These are phyloP conservation scores for Tyrophagus putrescentiae DNA, from an alignment of 1,140 invertebrate species.

Conservation along the genomic window DNA sequence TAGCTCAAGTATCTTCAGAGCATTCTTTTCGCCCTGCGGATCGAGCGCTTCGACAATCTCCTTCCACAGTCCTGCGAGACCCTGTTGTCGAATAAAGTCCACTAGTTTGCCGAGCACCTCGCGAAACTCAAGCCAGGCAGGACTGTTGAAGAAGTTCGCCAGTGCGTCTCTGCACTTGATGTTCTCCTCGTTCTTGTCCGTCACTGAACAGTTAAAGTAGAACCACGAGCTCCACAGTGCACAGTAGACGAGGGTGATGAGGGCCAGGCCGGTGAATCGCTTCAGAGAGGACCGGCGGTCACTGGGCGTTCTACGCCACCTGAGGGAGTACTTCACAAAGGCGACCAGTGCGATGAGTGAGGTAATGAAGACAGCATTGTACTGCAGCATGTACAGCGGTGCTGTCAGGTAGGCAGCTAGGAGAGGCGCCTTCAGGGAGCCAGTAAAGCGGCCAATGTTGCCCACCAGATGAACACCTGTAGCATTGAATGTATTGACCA, in stretches of 20 bases:
- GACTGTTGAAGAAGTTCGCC: slow-evolving; percentile 74
- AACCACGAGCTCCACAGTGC: slow-evolving; percentile 58
- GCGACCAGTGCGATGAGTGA: slow-evolving; percentile 20
- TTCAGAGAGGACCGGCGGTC: slow-evolving; percentile 36
- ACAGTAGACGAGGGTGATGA: slow-evolving; percentile 50
- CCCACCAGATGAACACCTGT: slow-evolving; percentile 72
- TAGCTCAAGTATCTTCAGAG: slow-evolving; percentile 51
- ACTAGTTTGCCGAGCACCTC: slow-evolving; percentile 57
- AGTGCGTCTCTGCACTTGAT: slow-evolving; percentile 62
- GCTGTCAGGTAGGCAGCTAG: slow-evolving; percentile 46
- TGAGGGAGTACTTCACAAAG: slow-evolving; percentile 43
- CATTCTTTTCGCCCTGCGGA: slow-evolving; percentile 72
- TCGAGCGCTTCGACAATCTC: slow-evolving; percentile 67
- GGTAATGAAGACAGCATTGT: slow-evolving; percentile 34
- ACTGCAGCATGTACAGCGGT: slow-evolving; percentile 50
- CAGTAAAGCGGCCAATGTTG: slow-evolving; percentile 66
- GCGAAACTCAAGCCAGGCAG: slow-evolving; percentile 55
- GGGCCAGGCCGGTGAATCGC: slow-evolving; percentile 36
- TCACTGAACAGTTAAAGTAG: slow-evolving; percentile 75
- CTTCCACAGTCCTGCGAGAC: slow-evolving; percentile 62
- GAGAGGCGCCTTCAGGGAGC: slow-evolving; percentile 49
- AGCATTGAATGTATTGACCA: slow-evolving; percentile 19
- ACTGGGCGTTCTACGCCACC: slow-evolving; percentile 52
- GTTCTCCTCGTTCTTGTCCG: slow-evolving; percentile 70
- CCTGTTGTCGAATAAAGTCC: slow-evolving; percentile 55